Percentiles rank a stretch among this genome's conserved stretches.
Evolutionary conservation across 2,888 invertebrate species (phyloP).

Genomic region (Cyaniris semiargus): DNA sequence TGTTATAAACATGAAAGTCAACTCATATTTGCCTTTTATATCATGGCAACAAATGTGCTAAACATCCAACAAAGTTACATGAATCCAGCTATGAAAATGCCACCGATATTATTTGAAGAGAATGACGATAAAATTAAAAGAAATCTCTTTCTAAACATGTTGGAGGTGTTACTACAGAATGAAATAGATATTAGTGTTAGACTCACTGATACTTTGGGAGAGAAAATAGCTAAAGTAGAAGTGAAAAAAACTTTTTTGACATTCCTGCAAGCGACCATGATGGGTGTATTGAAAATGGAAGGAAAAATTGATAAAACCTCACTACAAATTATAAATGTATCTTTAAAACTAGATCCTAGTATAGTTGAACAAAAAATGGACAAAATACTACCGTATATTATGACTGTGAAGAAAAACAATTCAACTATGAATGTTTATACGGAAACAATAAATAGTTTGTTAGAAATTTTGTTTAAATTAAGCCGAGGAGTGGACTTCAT

Average conservation of each 20-base stretch:
- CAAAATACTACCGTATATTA: slow-evolving; percentile 62
- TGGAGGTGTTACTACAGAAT: slow-evolving; percentile 57
- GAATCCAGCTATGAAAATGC: slow-evolving; percentile 58
- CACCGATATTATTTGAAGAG: slow-evolving; percentile 54
- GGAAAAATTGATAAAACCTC: slow-evolving; percentile 63
- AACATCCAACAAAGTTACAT: slow-evolving; percentile 66
- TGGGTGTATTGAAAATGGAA: slow-evolving; percentile 63
- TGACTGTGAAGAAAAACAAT: slow-evolving; percentile 61
- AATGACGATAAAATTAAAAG: slow-evolving; percentile 62
- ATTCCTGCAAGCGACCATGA: slow-evolving; percentile 65
- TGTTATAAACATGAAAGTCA: slow-evolving; percentile 64
- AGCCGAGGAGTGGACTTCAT: slow-evolving; percentile 66
- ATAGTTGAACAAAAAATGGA: slow-evolving; percentile 66
- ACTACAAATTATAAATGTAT: slow-evolving; percentile 61
- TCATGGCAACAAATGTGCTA: slow-evolving; percentile 60
- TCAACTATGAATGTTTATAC: slow-evolving; percentile 52
- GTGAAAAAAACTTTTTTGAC: slow-evolving; percentile 65
- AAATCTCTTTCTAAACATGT: slow-evolving; percentile 62
- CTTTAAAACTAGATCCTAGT: slow-evolving; percentile 66
- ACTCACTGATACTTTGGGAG: slow-evolving; percentile 65
- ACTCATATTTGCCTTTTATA: slow-evolving; percentile 67
- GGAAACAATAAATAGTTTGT: slow-evolving; percentile 62
- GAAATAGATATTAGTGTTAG: slow-evolving; percentile 68
- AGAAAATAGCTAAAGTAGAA: slow-evolving; percentile 63
- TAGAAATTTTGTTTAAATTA: slow-evolving; percentile 70